phyloP scores from a whole-genome alignment of 2,797 vertebrate genomes.

The Echiichthys vipera region DNA sequence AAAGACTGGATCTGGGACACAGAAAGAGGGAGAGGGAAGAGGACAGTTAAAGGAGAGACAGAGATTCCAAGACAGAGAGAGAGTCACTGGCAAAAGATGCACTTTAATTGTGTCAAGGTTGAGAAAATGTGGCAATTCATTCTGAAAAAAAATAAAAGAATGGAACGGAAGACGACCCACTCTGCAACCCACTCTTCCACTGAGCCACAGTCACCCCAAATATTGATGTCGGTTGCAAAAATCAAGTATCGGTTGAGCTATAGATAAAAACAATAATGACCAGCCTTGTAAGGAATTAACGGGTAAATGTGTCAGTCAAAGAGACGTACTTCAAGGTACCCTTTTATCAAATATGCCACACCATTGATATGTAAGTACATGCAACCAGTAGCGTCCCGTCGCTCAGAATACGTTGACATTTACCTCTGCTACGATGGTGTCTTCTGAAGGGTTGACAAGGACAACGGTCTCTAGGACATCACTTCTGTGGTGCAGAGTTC shows the following conservation, averaged over 20 bases:
- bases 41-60: constrained; percentile 49
- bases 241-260: neutral
- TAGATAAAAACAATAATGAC: neutral
- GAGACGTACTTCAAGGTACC: neutral
- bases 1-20: constrained; percentile 90
- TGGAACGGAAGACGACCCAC: too few relatives aligned
- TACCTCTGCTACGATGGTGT: constrained; percentile 92
- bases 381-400: neutral
- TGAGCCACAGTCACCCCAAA: too few relatives aligned
- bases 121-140: constrained; percentile 1
- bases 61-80: constrained; percentile 3
- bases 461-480: constrained; percentile 93
- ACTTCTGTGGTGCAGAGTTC: constrained; percentile 94
- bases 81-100: neutral
- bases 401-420: neutral
- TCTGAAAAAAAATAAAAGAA: neutral
- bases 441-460: constrained; percentile 93
- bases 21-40: constrained; percentile 11
- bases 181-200: too few relatives aligned
- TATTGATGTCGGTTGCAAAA: neutral
- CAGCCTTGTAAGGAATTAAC: neutral
- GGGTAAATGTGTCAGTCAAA: neutral
- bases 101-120: constrained; percentile 45
- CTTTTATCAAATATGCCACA: neutral
- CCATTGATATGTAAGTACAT: neutral